Evolutionary conservation across 2,113 vertebrate genomes (phyloP).

Genomic region (Laticauda laticaudata): DNA sequence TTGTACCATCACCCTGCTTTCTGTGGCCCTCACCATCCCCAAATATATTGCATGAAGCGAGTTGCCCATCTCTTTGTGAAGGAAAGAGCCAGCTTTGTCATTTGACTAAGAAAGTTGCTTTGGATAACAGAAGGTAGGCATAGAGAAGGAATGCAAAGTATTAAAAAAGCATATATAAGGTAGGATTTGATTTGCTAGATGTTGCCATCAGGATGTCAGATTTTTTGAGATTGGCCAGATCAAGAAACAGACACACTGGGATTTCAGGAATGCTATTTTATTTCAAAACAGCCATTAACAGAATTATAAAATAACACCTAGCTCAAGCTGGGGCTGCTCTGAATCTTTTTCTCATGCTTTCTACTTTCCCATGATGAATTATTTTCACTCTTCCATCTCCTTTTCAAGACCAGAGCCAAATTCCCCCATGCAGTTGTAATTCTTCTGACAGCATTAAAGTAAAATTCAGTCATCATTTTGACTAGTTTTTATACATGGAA

Average conservation of each 20-base stretch:
- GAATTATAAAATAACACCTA: neutral
- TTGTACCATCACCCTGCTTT: neutral
- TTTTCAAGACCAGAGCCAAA: neutral
- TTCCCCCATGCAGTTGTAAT: neutral
- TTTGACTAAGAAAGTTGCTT: neutral
- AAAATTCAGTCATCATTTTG: neutral
- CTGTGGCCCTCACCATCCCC: neutral
- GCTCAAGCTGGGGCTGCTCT: neutral
- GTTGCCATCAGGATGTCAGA: neutral
- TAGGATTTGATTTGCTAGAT: neutral
- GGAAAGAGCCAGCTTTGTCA: neutral
- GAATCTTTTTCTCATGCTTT: neutral
- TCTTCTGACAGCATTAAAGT: neutral
- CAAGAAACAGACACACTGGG: neutral
- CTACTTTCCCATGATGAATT: neutral
- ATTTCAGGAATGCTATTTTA: neutral
- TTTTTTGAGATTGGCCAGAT: neutral
- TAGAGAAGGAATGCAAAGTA: neutral
- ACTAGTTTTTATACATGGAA: neutral
- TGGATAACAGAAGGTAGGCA: neutral
- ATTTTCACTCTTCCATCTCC: neutral
- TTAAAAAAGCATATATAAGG: neutral
- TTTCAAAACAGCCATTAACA: neutral
- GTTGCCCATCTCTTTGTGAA: neutral
- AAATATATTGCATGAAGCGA: neutral